Evolutionary conservation across 2,888 invertebrate genomes (phyloP).

Genomic region (Drosophila antonietae): DNA sequence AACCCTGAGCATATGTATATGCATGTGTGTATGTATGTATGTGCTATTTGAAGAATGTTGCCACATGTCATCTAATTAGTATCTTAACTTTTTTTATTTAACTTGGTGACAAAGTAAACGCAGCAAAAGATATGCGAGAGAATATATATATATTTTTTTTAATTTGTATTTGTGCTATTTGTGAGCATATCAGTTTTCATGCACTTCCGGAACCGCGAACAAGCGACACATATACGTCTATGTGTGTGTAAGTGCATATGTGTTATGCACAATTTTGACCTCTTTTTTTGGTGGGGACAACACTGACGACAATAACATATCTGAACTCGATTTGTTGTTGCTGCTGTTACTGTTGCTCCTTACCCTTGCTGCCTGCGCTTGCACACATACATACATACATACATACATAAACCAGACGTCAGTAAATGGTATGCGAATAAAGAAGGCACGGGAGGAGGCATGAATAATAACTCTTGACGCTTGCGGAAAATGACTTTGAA

Average conservation of each 20-base stretch:
- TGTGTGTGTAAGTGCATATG: not conserved
- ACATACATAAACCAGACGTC: not conserved
- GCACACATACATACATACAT: not conserved
- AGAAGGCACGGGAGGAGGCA: constrained; percentile 42
- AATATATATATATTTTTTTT: constrained; percentile 1
- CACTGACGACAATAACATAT: constrained; percentile 15
- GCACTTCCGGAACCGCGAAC: constrained; percentile 35
- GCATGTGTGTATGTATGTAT: not conserved
- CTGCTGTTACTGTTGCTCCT: constrained; percentile 14
- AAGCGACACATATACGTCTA: constrained; percentile 7
- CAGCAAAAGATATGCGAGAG: constrained; percentile 12
- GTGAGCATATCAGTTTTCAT: constrained; percentile 42
- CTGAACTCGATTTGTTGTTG: constrained; percentile 39
- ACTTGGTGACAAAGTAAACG: constrained; percentile 19
- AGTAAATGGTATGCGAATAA: constrained; percentile 27
- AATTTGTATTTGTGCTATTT: constrained; percentile 14
- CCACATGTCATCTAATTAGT: constrained; percentile 59
- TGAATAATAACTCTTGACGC: constrained; percentile 63
- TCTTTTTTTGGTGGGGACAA: constrained; percentile 34
- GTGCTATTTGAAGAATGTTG: constrained; percentile 29
- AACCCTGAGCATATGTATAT: not conserved
- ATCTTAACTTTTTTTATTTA: constrained; percentile 5
- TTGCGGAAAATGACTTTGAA: constrained; percentile 67
- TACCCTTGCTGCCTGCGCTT: constrained; percentile 6
- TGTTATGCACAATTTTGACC: constrained; percentile 39